These are phyloP conservation scores for Bucorvus abyssinicus DNA, from an alignment of 2,797 vertebrate species.

Conservation along the genomic window DNA sequence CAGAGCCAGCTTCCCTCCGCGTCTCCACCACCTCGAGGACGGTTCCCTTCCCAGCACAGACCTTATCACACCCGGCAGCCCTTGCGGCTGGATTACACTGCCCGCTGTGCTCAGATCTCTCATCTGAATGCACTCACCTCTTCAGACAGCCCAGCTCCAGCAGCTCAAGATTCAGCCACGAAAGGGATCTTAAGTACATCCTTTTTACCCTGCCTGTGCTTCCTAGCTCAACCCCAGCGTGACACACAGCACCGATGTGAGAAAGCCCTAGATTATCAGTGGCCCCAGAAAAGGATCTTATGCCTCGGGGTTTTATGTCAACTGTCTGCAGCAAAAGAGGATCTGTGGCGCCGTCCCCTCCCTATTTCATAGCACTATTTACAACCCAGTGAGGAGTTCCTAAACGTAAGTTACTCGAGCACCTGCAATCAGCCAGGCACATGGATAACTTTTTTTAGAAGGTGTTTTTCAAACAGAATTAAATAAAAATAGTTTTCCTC, in stretches of 20 bases:
- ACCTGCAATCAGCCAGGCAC: not conserved
- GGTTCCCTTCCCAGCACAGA: not conserved
- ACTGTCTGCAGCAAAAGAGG: not conserved
- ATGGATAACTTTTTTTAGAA: not conserved
- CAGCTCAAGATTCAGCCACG: not conserved
- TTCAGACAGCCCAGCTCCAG: not conserved
- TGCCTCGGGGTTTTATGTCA: not conserved
- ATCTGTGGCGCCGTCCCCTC: accelerated
- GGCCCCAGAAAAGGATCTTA: not conserved
- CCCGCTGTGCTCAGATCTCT: not conserved
- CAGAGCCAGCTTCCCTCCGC: not conserved
- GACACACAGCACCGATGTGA: not conserved
- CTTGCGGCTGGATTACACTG: not conserved
- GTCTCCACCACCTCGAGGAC: not conserved
- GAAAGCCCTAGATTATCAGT: not conserved
- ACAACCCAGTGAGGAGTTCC: not conserved
- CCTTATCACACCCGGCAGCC: conserved; percentile 15
- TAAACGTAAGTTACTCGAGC: not conserved
- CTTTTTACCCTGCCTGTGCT: not conserved
- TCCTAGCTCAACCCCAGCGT: not conserved
- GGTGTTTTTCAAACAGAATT: not conserved
- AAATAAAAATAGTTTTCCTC: not conserved
- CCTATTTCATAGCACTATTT: accelerated
- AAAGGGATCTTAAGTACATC: not conserved
- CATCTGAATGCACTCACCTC: not conserved